phyloP scores from a whole-genome alignment of 92 coral and sea anemone genomes.

The Zoanthus solanderi region DNA sequence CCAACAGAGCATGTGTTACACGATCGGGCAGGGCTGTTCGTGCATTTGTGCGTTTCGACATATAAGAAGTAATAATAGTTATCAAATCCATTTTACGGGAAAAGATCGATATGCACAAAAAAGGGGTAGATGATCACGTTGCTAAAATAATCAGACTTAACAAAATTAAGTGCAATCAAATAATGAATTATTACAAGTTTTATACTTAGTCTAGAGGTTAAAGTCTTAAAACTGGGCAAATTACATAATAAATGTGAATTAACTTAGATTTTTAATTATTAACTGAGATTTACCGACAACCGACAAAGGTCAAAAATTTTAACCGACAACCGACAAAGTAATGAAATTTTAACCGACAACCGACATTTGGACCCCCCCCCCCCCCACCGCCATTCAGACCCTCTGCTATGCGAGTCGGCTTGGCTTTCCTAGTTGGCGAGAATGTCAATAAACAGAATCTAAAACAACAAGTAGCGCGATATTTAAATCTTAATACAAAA shows the following conservation, averaged over 20 bases:
- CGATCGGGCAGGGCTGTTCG: conserved; percentile 41
- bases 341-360: not conserved
- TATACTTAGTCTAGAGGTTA: not conserved
- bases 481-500: conserved; percentile 23
- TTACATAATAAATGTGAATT: not conserved
- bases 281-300: too few relatives aligned
- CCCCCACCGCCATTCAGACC: too few relatives aligned
- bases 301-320: too few relatives aligned
- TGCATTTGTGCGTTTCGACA: conserved; percentile 49
- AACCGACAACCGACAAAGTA: too few relatives aligned
- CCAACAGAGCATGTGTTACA: too few relatives aligned
- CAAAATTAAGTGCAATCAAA: conserved; percentile 4
- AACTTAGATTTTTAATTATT: not conserved
- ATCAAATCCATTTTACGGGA: not conserved
- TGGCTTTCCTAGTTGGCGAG: conserved; percentile 32
- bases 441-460: conserved; percentile 26
- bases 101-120: not conserved
- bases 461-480: conserved; percentile 16
- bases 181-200: conserved; percentile 16
- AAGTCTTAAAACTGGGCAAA: not conserved
- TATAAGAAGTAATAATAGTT: conserved; percentile 28
- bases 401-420: not conserved
- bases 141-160: not conserved
- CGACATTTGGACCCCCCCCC: not conserved
- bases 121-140: not conserved